Percentiles rank a stretch among this genome's conserved stretches.
phyloP scores from a whole-genome alignment of 2,113 vertebrate species.

The Myiozetetes cayanensis region DNA sequence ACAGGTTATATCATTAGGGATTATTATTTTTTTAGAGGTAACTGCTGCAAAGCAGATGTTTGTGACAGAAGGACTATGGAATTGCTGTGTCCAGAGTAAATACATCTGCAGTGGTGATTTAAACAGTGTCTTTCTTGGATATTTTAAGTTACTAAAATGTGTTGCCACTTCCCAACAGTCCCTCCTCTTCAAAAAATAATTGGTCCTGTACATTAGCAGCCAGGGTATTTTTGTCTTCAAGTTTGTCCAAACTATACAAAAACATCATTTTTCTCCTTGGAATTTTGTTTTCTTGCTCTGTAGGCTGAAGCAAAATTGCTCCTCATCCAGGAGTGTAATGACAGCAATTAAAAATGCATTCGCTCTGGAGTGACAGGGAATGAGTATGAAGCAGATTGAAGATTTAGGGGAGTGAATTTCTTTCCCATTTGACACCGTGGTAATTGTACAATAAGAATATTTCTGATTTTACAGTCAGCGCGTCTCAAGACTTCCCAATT shows the following conservation, averaged over 20 bases:
- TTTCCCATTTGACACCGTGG: not conserved
- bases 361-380: not conserved
- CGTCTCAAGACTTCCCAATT: not conserved
- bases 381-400: not conserved
- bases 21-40: not conserved
- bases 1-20: not conserved
- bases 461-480: not conserved
- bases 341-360: conserved; percentile 6
- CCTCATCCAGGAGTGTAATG: not conserved
- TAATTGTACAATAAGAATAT: not conserved
- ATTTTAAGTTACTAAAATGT: not conserved
- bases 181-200: not conserved
- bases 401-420: not conserved
- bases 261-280: not conserved
- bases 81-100: not conserved
- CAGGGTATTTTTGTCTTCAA: not conserved
- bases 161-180: not conserved
- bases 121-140: not conserved
- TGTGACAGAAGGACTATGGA: not conserved
- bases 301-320: not conserved
- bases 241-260: not conserved
- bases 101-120: not conserved
- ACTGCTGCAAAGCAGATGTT: not conserved
- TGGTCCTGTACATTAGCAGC: not conserved
- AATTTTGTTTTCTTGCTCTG: not conserved